A percentile compares a stretch with the other conserved stretches of the same genome.
phyloP scores from a whole-genome alignment of 2,113 vertebrate genomes.

The Apodemus speciosus region DNA sequence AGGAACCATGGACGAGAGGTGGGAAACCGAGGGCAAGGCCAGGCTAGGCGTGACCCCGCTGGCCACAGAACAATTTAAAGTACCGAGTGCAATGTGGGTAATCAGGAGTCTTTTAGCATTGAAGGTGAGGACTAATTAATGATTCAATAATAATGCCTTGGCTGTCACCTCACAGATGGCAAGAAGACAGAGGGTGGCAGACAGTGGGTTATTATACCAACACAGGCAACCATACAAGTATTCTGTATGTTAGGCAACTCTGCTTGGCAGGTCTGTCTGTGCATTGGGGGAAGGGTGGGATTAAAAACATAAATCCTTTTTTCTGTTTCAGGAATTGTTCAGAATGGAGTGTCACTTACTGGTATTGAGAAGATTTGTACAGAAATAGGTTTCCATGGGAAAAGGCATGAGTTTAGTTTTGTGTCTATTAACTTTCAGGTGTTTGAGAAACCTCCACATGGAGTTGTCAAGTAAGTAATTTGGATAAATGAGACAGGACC shows the following conservation, averaged over 20 bases:
- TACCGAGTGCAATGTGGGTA: too few relatives aligned
- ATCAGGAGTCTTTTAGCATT: background rate
- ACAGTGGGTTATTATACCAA: rapidly evolving
- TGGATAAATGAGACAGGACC: constrained; percentile 66
- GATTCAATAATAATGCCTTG: background rate
- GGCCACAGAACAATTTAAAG: background rate
- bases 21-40: too few relatives aligned
- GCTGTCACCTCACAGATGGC: background rate
- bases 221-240: background rate
- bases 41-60: rapidly evolving
- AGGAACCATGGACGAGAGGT: background rate
- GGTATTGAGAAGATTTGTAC: background rate
- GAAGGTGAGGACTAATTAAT: background rate
- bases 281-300: background rate
- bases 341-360: background rate
- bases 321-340: background rate
- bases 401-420: constrained; percentile 30
- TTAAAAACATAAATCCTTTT: background rate
- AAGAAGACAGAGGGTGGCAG: background rate
- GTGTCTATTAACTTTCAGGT: constrained; percentile 11
- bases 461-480: constrained; percentile 49
- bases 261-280: background rate
- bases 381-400: constrained; percentile 36
- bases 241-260: background rate
- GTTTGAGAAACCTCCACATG: background rate